Conservation (phyloP, 92 coral and sea anemone species). For the Epizoanthus scotinus region DNA sequence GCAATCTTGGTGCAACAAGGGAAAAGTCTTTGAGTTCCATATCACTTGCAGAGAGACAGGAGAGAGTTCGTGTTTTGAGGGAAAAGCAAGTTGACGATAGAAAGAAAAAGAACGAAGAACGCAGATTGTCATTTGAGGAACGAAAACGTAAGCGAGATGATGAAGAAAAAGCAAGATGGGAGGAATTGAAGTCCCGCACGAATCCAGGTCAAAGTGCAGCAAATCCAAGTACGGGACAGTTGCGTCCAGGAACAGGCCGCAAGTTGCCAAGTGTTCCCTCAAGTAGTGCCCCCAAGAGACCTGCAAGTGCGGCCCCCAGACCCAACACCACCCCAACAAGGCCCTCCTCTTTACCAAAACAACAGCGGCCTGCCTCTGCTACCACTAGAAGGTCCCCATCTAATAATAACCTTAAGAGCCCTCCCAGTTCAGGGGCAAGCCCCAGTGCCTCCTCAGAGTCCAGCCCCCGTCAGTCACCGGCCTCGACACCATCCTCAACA, state of each 20-base stretch:
- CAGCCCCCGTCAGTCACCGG: conserved; percentile 70
- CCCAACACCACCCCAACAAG: conserved; percentile 39
- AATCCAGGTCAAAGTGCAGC: conserved; percentile 48
- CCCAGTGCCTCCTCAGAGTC: conserved; percentile 72
- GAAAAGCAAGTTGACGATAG: conserved; percentile 91
- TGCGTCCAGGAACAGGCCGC: conserved; percentile 84
- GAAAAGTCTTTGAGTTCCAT: conserved; percentile 37
- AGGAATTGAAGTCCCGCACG: conserved; percentile 63
- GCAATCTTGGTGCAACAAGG: conserved; percentile 29
- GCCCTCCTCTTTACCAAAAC: conserved; percentile 71
- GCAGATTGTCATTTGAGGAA: conserved; percentile 91
- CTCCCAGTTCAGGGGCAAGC: conserved; percentile 56
- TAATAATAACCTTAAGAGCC: conserved; percentile 20
- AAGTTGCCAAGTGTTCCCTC: conserved; percentile 83
- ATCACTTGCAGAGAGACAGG: conserved; percentile 69
- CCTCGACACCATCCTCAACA: conserved; percentile 56
- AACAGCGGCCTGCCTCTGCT: conserved; percentile 59
- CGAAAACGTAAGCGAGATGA: conserved; percentile 74
- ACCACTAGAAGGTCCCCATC: conserved; percentile 50
- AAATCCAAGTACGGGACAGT: conserved; percentile 17
- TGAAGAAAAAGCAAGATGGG: conserved; percentile 78
- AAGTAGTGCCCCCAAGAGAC: conserved; percentile 64
- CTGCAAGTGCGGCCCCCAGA: conserved; percentile 58
- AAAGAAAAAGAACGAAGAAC: conserved; percentile 83
- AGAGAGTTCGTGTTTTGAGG: conserved; percentile 74